phyloP scores from a whole-genome alignment of 2,888 invertebrate species.

The Drosophila putrida region DNA sequence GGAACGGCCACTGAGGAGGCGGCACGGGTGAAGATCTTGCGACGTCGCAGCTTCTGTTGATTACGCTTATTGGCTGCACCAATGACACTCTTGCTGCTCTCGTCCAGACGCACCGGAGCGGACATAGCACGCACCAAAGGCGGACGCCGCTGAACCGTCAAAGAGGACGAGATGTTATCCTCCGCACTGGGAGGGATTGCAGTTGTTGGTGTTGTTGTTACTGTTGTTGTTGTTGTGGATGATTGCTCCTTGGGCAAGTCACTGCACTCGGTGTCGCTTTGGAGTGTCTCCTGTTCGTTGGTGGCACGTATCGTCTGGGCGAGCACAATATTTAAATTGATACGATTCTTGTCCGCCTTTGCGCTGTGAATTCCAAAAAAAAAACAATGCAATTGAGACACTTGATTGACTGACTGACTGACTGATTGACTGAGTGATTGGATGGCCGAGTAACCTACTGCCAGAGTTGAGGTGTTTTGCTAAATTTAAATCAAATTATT shows the following conservation, averaged over 20 bases:
- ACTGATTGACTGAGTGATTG: constrained; percentile 33
- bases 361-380: constrained; percentile 38
- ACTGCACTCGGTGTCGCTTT: constrained; percentile 67
- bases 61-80: constrained; percentile 75
- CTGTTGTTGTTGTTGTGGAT: not conserved
- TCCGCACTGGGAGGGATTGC: not conserved
- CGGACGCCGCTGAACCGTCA: constrained; percentile 81
- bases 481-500: constrained; percentile 79
- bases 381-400: constrained; percentile 31
- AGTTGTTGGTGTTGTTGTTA: not conserved
- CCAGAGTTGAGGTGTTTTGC: constrained; percentile 19
- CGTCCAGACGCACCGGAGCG: constrained; percentile 84
- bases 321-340: constrained; percentile 88
- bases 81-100: constrained; percentile 74
- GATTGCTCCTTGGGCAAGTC: constrained; percentile 37
- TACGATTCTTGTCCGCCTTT: constrained; percentile 85
- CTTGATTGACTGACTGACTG: constrained; percentile 16
- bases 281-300: constrained; percentile 70
- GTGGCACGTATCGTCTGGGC: constrained; percentile 86
- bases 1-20: constrained; percentile 50
- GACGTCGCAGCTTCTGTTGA: constrained; percentile 79
- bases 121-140: constrained; percentile 86
- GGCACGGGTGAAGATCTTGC: constrained; percentile 77
- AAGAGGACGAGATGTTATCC: constrained; percentile 49
- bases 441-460: constrained; percentile 62